Conservation (phyloP, 2,113 vertebrate genomes). For the Cariama cristata region DNA sequence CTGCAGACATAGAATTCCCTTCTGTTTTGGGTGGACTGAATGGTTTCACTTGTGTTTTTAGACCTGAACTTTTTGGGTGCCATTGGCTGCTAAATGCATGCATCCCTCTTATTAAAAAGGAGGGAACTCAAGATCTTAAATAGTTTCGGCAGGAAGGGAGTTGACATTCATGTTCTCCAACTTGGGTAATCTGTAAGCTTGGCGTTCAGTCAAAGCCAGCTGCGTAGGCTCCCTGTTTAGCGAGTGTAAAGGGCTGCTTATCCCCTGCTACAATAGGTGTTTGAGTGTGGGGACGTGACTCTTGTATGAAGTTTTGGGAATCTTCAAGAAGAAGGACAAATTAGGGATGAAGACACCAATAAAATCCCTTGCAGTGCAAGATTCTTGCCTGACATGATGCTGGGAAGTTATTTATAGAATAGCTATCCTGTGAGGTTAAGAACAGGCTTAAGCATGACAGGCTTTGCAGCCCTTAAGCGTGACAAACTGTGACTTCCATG, state of each 20-base stretch:
- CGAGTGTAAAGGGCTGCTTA: not conserved
- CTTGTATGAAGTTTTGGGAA: not conserved
- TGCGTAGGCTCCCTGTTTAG: not conserved
- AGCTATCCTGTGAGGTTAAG: not conserved
- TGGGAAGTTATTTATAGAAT: not conserved
- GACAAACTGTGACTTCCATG: not conserved
- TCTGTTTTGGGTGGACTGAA: not conserved
- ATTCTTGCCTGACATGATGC: not conserved
- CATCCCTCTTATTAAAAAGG: not conserved
- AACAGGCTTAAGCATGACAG: not conserved
- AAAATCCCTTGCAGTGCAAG: not conserved
- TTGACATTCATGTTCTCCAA: not conserved
- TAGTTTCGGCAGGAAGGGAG: not conserved
- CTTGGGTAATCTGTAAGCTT: not conserved
- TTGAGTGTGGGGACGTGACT: not conserved
- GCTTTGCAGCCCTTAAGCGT: not conserved
- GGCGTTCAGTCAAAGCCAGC: not conserved
- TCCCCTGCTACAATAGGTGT: not conserved
- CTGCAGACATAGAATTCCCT: not conserved
- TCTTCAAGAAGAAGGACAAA: not conserved
- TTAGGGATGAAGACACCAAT: not conserved
- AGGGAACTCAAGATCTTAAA: not conserved
- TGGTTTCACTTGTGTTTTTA: not conserved
- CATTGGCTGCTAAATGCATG: not conserved
- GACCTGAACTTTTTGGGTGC: not conserved